A percentile compares a stretch with the other conserved stretches of the same genome.
These are phyloP conservation scores for Suricata suricatta DNA, from an alignment of 2,113 vertebrate species.

Conservation along the genomic window DNA sequence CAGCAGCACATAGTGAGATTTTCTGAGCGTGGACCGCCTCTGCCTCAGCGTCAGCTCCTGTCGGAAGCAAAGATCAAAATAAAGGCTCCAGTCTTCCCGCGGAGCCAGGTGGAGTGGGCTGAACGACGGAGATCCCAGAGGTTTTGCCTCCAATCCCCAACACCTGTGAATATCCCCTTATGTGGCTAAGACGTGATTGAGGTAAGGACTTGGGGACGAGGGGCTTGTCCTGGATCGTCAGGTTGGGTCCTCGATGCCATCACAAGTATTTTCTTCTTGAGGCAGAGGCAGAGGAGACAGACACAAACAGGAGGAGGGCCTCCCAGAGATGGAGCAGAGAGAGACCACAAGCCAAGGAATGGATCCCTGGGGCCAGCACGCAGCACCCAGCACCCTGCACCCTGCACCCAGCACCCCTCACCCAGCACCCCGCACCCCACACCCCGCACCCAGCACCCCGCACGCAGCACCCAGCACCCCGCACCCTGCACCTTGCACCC, in stretches of 20 bases:
- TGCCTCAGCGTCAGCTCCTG: neutral
- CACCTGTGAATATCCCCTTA: neutral
- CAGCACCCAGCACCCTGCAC: too few species aligned
- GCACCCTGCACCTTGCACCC: too few species aligned
- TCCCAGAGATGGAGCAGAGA: too few species aligned
- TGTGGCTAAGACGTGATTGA: neutral
- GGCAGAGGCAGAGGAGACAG: neutral
- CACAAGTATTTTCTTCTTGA: neutral
- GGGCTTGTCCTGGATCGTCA: too few species aligned
- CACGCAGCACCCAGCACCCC: too few species aligned
- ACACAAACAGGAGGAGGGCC: neutral
- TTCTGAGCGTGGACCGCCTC: neutral
- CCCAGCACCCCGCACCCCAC: too few species aligned
- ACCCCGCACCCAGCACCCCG: too few species aligned
- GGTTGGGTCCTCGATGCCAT: fast-evolving
- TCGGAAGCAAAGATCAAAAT: neutral
- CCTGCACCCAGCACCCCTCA: too few species aligned
- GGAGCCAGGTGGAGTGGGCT: neutral
- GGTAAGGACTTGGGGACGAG: neutral
- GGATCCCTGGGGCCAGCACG: neutral
- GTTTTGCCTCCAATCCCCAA: neutral
- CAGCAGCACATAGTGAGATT: neutral
- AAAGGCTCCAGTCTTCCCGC: neutral
- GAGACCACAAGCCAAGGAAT: fast-evolving
- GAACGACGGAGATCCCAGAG: neutral